Conservation (phyloP, 2,888 invertebrate species). For the Blastobasis lacticolella region DNA sequence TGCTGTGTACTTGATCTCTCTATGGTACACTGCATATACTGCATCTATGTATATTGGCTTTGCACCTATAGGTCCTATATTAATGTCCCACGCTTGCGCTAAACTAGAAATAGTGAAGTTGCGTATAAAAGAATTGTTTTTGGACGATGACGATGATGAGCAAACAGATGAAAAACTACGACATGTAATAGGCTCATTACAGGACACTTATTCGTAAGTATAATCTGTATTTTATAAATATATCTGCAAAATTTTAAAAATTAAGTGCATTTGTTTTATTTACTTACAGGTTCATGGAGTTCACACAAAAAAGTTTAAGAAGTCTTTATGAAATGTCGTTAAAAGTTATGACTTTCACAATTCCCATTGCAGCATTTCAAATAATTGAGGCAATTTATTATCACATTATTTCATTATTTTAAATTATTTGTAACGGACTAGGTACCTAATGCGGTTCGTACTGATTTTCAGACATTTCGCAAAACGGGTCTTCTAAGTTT, state of each 20-base stretch:
- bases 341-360: constrained; percentile 21
- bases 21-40: constrained; percentile 17
- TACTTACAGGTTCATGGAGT: constrained; percentile 25
- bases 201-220: constrained; percentile 27
- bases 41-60: constrained; percentile 25
- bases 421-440: too few species aligned
- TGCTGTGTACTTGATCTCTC: constrained; percentile 6
- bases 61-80: constrained; percentile 35
- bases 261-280: constrained; percentile 2
- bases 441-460: not conserved
- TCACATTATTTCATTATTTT: too few species aligned
- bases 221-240: constrained; percentile 2
- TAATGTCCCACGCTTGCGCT: constrained; percentile 39
- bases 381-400: constrained; percentile 25
- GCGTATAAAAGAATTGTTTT: constrained; percentile 24
- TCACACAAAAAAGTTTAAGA: constrained; percentile 18
- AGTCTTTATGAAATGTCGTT: constrained; percentile 25
- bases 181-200: constrained; percentile 22
- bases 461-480: constrained; percentile 1
- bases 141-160: constrained; percentile 9
- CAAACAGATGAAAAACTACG: constrained; percentile 19
- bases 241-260: not conserved
- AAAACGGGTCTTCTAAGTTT: constrained; percentile 22
- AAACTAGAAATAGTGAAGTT: constrained; percentile 31
- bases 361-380: constrained; percentile 28